Percentiles rank a stretch among this genome's conserved stretches.
phyloP scores from a whole-genome alignment of 2,888 invertebrate species.

The Quadroppia sp. region DNA sequence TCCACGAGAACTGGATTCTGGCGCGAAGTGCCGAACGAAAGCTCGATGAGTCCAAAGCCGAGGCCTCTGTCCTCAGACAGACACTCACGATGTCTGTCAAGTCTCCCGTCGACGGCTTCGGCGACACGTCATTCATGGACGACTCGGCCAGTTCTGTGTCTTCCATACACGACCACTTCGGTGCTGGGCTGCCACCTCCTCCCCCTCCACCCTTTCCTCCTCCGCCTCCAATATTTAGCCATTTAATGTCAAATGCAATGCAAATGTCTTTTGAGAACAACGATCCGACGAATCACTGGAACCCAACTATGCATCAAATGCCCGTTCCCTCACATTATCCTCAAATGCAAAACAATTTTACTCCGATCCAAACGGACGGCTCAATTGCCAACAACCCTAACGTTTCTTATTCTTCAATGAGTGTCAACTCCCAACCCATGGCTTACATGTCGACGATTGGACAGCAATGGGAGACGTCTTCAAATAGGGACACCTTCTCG shows the following conservation, averaged over 20 bases:
- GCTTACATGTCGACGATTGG: background rate
- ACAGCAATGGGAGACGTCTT: background rate
- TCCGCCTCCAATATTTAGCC: background rate
- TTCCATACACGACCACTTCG: background rate
- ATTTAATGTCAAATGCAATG: background rate
- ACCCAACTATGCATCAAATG: background rate
- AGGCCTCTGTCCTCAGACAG: constrained; percentile 38
- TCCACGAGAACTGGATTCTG: constrained; percentile 42
- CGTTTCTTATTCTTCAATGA: background rate
- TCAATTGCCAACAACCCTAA: background rate
- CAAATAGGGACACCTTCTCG: constrained; percentile 12
- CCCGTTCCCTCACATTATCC: background rate
- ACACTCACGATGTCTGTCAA: constrained; percentile 38
- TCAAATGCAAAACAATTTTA: background rate
- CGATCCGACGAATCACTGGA: background rate
- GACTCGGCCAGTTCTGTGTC: constrained; percentile 40
- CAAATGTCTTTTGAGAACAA: constrained; percentile 2
- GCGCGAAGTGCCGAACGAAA: constrained; percentile 38
- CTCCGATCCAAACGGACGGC: background rate
- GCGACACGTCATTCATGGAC: constrained; percentile 29
- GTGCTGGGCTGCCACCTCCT: background rate
- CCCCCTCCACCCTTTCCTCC: constrained; percentile 3
- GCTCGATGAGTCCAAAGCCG: constrained; percentile 39
- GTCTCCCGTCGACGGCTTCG: constrained; percentile 35
- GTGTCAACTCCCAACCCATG: background rate